Evolutionary conservation across 1,140 invertebrate species (phyloP).

Genomic region (Lepidostoma basale): DNA sequence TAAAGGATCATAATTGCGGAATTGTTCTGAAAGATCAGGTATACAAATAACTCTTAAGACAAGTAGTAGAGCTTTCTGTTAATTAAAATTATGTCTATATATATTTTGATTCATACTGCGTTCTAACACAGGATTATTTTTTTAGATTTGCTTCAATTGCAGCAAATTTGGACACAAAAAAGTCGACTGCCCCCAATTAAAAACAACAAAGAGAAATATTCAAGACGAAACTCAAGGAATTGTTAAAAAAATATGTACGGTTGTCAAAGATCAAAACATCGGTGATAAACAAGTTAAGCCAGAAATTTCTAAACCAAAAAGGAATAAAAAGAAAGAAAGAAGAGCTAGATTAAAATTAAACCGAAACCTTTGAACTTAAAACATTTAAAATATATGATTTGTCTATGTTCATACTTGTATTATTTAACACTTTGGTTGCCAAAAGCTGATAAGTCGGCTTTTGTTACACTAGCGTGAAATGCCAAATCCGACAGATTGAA

Average conservation of each 20-base stretch:
- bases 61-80: too few relatives aligned
- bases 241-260: slow-evolving; percentile 1
- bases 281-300: neutral
- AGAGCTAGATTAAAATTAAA: neutral
- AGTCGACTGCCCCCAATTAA: slow-evolving; percentile 49
- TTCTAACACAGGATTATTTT: slow-evolving; percentile 39
- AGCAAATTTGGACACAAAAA: slow-evolving; percentile 56
- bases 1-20: slow-evolving; percentile 67
- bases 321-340: slow-evolving; percentile 15
- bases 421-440: too few relatives aligned
- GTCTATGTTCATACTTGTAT: too few relatives aligned
- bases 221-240: neutral
- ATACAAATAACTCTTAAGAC: too few relatives aligned
- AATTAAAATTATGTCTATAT: too few relatives aligned
- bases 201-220: slow-evolving; percentile 7
- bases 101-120: too few relatives aligned
- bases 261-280: neutral
- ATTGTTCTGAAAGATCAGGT: slow-evolving; percentile 30
- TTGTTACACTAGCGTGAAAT: too few relatives aligned
- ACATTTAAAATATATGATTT: too few relatives aligned
- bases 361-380: too few relatives aligned
- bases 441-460: too few relatives aligned
- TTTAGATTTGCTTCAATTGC: slow-evolving; percentile 58
- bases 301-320: slow-evolving; percentile 3
- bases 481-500: too few relatives aligned